Percentiles rank a stretch among this genome's conserved stretches.
Conservation (phyloP, 2,888 invertebrate species). For the Xestia ashworthii region DNA sequence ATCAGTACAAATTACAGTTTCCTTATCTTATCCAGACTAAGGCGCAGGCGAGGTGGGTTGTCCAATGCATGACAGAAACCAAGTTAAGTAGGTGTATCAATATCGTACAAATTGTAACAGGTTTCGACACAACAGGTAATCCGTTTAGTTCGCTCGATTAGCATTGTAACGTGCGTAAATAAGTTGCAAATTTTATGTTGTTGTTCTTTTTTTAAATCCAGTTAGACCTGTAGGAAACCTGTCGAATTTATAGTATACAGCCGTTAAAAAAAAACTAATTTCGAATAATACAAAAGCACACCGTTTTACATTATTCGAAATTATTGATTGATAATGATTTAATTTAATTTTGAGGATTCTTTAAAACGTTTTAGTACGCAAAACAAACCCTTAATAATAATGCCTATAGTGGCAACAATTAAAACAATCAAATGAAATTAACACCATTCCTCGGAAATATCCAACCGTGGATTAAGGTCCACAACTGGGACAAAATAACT, state of each 20-base stretch:
- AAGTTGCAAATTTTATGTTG: conserved; percentile 9
- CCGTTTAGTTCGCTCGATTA: conserved; percentile 38
- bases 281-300: conserved; percentile 1
- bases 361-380: not conserved
- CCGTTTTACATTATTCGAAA: not conserved
- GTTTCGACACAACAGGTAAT: conserved; percentile 48
- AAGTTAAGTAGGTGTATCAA: conserved; percentile 54
- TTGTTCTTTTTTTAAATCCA: conserved; percentile 37
- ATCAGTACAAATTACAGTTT: conserved; percentile 45
- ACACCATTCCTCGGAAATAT: conserved; percentile 16
- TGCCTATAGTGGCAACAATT: not conserved
- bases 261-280: not conserved
- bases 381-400: not conserved
- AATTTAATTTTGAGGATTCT: not conserved
- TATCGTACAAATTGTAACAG: conserved; percentile 46
- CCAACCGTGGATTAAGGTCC: conserved; percentile 20
- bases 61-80: conserved; percentile 29
- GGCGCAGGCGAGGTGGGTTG: conserved; percentile 36
- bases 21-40: conserved; percentile 39
- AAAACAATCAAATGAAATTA: conserved; percentile 13
- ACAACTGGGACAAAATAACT: conserved; percentile 30
- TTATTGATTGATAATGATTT: not conserved
- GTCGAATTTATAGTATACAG: not conserved
- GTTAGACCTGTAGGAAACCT: conserved; percentile 5
- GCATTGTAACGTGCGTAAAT: conserved; percentile 28